Evolutionary conservation across 1,140 invertebrate species (phyloP), one percentile per base, ranked within the genome.

Genomic region (Drosophila navojoa): DNA sequence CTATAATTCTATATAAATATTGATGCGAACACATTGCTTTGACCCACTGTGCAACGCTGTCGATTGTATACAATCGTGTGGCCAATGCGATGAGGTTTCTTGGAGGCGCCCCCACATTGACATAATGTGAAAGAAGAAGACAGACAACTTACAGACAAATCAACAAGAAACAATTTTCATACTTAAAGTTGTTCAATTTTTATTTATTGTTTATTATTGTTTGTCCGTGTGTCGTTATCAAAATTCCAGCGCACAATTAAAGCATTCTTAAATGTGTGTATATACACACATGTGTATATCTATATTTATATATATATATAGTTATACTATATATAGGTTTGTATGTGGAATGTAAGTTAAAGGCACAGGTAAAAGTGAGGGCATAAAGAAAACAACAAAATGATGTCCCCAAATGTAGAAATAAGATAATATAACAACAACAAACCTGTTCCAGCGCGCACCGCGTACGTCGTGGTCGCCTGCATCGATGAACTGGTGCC

Each of bases 371-470:
- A 54, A 66, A 49, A 49, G 53, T 45, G 44, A 42, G 38, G 22
- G n/a, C 42, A 45, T 9, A 49, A 50, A 58, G 22, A 67, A 35
- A 50, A 47, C 2, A 15, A 44, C 2, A 44, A 5, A 45, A 1
- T 3, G 42, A 45, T 38, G 35, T 38, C 35, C 5, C 32, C 16
- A 25, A 27, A 49, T 57, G n/a, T 42, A 32, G 38, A 66, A 66
- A 57, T 50, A 58, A 47, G 38, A 71, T 42, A 50, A 68, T 35
- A 38, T 38, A 61, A 60, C 54, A 60, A 44, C 27, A 61, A 90
- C 84, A 77, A 87, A 87, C 84, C 84, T 87, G 84, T 87, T 87
- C 84, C 84, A 52, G 79, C 85, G 61, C 84, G 84, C 38, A 70
- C 77, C 47, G 74, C 85, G 40, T 84, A 89, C 53, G 79, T 70